Percentiles rank a stretch among this genome's conserved stretches.
Evolutionary conservation across 2,888 invertebrate genomes (phyloP).

Genomic region (Melinopterus prodromus): DNA sequence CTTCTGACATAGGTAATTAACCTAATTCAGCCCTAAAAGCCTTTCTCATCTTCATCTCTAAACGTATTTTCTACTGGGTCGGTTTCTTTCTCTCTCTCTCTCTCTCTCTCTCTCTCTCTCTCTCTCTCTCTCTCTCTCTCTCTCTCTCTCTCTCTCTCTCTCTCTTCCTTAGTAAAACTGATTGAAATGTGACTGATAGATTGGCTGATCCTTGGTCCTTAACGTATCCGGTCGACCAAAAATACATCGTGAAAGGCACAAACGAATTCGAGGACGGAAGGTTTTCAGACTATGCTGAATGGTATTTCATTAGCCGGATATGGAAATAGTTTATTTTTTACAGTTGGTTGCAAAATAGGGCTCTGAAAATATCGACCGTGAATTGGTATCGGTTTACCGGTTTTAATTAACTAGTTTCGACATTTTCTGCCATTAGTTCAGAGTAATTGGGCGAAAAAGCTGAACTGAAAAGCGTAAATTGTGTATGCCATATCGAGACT

Average conservation of each 20-base stretch:
- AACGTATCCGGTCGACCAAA: not conserved
- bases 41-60: not conserved
- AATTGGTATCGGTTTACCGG: too few relatives aligned
- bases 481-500: too few relatives aligned
- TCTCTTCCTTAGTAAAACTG: not conserved
- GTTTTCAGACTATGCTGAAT: not conserved
- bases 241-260: not conserved
- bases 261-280: not conserved
- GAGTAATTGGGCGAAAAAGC: too few relatives aligned
- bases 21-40: not conserved
- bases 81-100: not conserved
- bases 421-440: too few relatives aligned
- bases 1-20: not conserved
- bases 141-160: not conserved
- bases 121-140: not conserved
- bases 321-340: not conserved
- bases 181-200: not conserved
- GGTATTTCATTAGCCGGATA: not conserved
- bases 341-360: too few relatives aligned
- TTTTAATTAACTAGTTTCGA: too few relatives aligned
- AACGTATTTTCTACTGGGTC: not conserved
- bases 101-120: not conserved
- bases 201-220: constrained; percentile 4
- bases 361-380: too few relatives aligned
- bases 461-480: too few relatives aligned